These are phyloP conservation scores for Calonectris borealis DNA, from an alignment of 2,113 vertebrate genomes.

Conservation along the genomic window DNA sequence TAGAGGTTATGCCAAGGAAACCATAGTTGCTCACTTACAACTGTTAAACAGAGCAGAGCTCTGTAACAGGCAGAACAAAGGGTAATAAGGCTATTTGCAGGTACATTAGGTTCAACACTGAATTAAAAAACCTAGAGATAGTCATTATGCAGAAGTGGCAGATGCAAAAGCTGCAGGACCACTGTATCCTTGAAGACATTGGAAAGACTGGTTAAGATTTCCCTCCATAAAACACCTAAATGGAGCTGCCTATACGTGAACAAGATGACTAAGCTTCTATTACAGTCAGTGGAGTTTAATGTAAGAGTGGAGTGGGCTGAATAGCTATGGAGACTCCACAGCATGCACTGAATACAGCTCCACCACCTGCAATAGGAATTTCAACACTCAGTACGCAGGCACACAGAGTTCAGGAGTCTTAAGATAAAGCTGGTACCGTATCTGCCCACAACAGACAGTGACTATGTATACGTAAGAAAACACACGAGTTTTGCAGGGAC, in stretches of 20 bases:
- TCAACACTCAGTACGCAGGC: not conserved
- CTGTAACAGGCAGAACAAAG: not conserved
- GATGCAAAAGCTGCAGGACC: not conserved
- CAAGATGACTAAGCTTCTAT: not conserved
- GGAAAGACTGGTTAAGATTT: not conserved
- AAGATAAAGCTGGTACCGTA: not conserved
- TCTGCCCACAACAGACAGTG: not conserved
- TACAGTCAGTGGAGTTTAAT: not conserved
- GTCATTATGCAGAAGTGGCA: not conserved
- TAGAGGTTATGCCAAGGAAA: not conserved
- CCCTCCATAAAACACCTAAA: not conserved
- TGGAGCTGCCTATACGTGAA: not conserved
- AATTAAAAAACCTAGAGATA: not conserved
- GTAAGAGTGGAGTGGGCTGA: fast-evolving
- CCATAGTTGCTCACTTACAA: not conserved
- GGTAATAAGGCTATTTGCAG: not conserved
- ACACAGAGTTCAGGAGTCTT: not conserved
- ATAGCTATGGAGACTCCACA: not conserved
- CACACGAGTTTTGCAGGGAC: not conserved
- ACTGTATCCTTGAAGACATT: not conserved
- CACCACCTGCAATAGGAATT: fast-evolving
- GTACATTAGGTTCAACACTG: not conserved
- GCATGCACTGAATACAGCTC: not conserved
- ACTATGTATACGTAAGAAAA: not conserved
- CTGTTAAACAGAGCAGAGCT: not conserved